Base-by-base conservation (phyloP, 2,888 invertebrate genomes). In the Congeria kusceri region DNA sequence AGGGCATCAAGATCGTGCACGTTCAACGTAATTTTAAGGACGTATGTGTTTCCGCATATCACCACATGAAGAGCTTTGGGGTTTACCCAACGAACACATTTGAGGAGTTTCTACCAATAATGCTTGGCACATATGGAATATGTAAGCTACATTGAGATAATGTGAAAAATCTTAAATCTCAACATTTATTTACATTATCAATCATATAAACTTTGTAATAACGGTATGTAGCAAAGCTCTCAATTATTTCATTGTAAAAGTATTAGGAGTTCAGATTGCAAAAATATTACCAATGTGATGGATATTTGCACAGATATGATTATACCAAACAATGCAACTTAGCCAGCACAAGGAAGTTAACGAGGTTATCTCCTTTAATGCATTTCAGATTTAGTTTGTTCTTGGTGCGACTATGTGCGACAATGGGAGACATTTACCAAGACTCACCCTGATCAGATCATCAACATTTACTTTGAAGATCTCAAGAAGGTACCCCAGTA, bases 1-100 rank as follows among this genome's bases (percentile, higher is more conserved):
- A 70, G 44, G 44, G 56, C 20, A 65, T 39, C 27, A 76, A 76
- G 32, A 65, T 76, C 1, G 27, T 76, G 18, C 76, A 76, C 28
- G 70, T 76, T 18, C 62, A 63, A 23, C 27, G 76, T 11, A 75
- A 75, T 49, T 56, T 57, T 2, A 75, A 75, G 25, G 75, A 75
- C 23, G 57, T 69, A 13, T 32, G 44, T 25, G 76, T 76, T 1
- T 76, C 76, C 4, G 44, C 44, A 0, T 76, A 59, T 39, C 44
- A 76, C 39, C 65, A 65, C 25, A 3, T 18, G 25, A 47, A 29
- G 20, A n/a, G 13, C 9, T 1, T 65, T 9, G 70, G 70, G 20
- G 13, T 18, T 25, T 69, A 69, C 59, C 65, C 69, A 49, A 20
- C 59, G 20, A 15, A 15, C 39, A 11, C 39, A 39, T 39, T 39